These are phyloP conservation scores for Athrips mouffetella DNA, from an alignment of 2,888 invertebrate species.

Conservation along the genomic window DNA sequence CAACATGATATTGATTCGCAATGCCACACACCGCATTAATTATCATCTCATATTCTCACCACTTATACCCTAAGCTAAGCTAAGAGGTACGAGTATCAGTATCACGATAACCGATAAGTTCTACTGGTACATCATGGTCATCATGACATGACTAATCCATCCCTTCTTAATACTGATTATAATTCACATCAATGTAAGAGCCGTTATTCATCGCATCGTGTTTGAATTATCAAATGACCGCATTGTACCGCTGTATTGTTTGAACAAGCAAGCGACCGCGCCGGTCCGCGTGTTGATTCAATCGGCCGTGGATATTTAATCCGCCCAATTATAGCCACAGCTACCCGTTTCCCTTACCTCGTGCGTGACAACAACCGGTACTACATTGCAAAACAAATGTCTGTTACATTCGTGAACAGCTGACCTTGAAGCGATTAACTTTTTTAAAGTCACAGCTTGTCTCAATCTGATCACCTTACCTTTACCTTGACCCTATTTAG, in stretches of 20 bases:
- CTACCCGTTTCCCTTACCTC: conserved; percentile 23
- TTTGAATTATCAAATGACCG: neutral
- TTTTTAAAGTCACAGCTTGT: conserved; percentile 44
- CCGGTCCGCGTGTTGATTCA: neutral
- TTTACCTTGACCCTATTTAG: conserved; percentile 48
- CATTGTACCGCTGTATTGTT: neutral
- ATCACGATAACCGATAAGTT: too few relatives aligned
- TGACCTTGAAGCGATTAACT: conserved; percentile 49
- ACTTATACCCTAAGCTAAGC: too few relatives aligned
- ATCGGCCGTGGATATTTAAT: conserved; percentile 6
- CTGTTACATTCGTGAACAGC: neutral
- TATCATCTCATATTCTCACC: too few relatives aligned
- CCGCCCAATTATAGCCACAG: conserved; percentile 1
- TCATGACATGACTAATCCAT: neutral
- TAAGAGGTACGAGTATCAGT: too few relatives aligned
- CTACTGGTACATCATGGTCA: too few relatives aligned
- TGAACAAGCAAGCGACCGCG: too few relatives aligned
- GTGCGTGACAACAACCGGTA: conserved; percentile 39
- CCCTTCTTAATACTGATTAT: neutral
- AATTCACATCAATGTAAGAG: neutral
- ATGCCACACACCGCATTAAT: too few relatives aligned
- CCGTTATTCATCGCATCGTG: neutral
- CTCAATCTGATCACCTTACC: conserved; percentile 45
- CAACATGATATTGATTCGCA: too few relatives aligned
- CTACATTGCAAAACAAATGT: conserved; percentile 38